Base-by-base conservation (phyloP, 2,797 vertebrate genomes). In the Sphaeramia orbicularis region DNA sequence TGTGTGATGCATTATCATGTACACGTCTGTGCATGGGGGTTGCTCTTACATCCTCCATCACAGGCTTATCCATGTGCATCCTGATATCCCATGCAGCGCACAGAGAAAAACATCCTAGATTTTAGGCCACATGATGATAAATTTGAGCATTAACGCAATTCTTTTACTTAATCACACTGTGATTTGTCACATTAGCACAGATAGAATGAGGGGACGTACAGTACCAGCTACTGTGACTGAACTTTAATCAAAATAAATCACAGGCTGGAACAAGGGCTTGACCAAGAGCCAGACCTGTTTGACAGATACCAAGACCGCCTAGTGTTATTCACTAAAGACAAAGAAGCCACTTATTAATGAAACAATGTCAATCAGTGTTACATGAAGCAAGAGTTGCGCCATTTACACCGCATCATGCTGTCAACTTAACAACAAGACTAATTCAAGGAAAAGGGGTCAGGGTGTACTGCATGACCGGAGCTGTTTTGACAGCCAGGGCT, bases 21-120 rank as follows among this genome's bases (percentile, higher is more conserved):
- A 75, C 27, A 72, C 21, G 57, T 65, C 60, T 55, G 67, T 65
- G 62, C 59, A 65, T 21, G 67, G 65, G 72, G 78, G 73, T 53
- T 71, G 82, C 70, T 57, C 83, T 68, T 43, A 44, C 52, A 45
- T 85, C 74, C 80, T 91, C 80, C 78, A 91, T 90, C 90, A 90
- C 66, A n/a, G 51, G 72, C 57, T 65, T 60, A 69, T 32, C 75
- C 85, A 65, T 89, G 86, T 86, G 87, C 72, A 88, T 85, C 90
- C 65, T 50, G 63, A 66, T 78, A 77, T 69, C 67, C 40, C 38
- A 30, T 67, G 75, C 63, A 54, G 51, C 51, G n/a, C 44, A 58
- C 13, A 30, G 27, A 10, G 40, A 55, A 48, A 54, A 69, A 60
- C 52, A 58, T 65, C 74, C 12, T 40, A 18, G 48, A 40, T 69